Percentiles rank a stretch among this genome's conserved stretches.
Conservation (phyloP, 2,797 vertebrate genomes). For the Lagodon rhomboides region DNA sequence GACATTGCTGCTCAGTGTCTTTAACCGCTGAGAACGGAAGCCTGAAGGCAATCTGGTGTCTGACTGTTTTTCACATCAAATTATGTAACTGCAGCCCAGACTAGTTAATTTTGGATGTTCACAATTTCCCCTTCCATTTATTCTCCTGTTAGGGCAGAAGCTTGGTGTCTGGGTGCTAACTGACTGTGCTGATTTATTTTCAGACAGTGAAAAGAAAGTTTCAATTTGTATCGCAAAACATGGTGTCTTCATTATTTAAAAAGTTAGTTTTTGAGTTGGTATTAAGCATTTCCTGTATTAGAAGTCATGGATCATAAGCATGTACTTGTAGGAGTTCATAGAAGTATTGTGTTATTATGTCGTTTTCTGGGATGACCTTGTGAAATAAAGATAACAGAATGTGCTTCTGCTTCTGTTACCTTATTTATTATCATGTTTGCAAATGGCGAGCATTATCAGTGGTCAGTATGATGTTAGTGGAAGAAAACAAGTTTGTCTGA, state of each 20-base stretch:
- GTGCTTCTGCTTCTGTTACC: neutral
- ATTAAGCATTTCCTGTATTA: neutral
- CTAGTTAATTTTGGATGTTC: constrained; percentile 18
- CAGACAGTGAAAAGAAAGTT: neutral
- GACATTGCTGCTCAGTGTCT: constrained; percentile 21
- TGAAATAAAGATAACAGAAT: neutral
- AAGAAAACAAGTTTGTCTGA: constrained; percentile 5
- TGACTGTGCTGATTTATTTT: neutral
- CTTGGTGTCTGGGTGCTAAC: constrained; percentile 1
- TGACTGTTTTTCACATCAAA: constrained; percentile 19
- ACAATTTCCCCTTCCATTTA: constrained; percentile 16
- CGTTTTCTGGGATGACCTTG: neutral
- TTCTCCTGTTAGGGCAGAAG: neutral
- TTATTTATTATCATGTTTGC: neutral
- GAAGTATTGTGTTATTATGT: neutral
- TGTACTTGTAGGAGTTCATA: neutral
- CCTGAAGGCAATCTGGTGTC: constrained; percentile 28
- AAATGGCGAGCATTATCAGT: neutral
- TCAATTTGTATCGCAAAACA: neutral
- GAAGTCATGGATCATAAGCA: neutral
- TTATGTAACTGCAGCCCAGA: neutral
- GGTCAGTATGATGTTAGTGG: neutral
- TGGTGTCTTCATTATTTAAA: neutral
- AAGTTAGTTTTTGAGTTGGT: neutral
- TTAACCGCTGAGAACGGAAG: constrained; percentile 16